phyloP scores from a whole-genome alignment of 1,140 invertebrate genomes.

The Cydia splendana region DNA sequence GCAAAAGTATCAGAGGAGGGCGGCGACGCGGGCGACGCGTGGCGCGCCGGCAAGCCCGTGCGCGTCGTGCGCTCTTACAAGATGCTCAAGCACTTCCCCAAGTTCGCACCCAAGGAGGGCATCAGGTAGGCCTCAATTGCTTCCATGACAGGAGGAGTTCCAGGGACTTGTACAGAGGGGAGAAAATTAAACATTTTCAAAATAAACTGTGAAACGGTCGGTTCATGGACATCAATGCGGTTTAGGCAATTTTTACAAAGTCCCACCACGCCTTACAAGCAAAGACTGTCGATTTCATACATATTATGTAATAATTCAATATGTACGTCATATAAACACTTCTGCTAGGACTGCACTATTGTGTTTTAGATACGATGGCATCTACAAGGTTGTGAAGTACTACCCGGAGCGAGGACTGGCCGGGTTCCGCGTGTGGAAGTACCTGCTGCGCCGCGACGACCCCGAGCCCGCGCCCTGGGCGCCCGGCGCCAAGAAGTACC shows the following conservation, averaged over 20 bases:
- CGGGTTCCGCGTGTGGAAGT: constrained; percentile 91
- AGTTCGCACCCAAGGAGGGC: constrained; percentile 89
- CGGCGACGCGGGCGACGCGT: constrained; percentile 84
- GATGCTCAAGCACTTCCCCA: constrained; percentile 85
- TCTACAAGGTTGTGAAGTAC: constrained; percentile 92
- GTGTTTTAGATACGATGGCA: constrained; percentile 84
- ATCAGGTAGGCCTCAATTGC: constrained; percentile 72
- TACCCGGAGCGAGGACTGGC: constrained; percentile 90
- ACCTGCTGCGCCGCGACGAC: constrained; percentile 89
- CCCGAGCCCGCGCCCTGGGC: constrained; percentile 91
- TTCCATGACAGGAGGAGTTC: no score
- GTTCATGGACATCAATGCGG: no score
- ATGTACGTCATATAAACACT: no score
- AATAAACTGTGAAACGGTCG: no score
- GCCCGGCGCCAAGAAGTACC: constrained; percentile 83
- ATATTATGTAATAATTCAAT: no score
- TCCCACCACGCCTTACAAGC: no score
- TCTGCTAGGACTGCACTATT: neutral
- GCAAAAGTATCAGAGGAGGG: constrained; percentile 83
- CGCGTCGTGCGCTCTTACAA: constrained; percentile 90
- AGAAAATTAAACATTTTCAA: no score
- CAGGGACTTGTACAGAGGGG: no score
- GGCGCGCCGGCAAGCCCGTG: constrained; percentile 88
- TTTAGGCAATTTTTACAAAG: no score
- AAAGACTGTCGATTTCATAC: no score